Conservation (phyloP, 2,797 vertebrate genomes). For the Coregonus sp. region DNA sequence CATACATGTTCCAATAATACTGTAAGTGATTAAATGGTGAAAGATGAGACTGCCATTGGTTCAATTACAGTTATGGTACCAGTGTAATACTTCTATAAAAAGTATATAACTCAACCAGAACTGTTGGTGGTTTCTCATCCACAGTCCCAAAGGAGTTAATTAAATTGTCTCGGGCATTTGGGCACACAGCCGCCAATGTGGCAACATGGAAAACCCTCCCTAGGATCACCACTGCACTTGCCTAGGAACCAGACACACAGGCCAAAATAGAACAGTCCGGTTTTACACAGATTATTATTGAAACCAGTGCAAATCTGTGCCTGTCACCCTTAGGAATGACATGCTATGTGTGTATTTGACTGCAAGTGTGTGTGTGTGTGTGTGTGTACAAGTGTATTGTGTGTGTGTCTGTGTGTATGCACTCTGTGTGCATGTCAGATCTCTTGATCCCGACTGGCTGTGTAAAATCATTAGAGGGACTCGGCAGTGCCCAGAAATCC, state of each 20-base stretch:
- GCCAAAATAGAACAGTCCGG: constrained; percentile 1
- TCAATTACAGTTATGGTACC: neutral
- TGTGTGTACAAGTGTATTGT: neutral
- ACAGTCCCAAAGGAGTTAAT: neutral
- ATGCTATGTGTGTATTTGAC: constrained; percentile 14
- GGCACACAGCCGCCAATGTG: neutral
- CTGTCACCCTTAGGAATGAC: neutral
- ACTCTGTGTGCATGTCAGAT: neutral
- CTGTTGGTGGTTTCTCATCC: neutral
- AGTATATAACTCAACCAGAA: neutral
- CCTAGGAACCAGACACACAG: neutral
- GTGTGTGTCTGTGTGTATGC: constrained; percentile 19
- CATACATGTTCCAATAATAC: neutral
- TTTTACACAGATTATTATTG: neutral
- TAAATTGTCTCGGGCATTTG: neutral
- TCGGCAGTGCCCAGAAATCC: neutral
- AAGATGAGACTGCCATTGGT: neutral
- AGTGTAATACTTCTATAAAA: neutral
- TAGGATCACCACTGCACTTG: neutral
- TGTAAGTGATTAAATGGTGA: neutral
- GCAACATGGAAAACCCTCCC: neutral
- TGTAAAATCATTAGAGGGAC: neutral
- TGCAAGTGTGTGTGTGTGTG: neutral
- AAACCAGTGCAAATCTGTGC: neutral
- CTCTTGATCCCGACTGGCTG: neutral